Percentiles rank a stretch among this genome's conserved stretches.
These are phyloP conservation scores for Apamea epomidion DNA, from an alignment of 2,888 invertebrate species.

Conservation along the genomic window DNA sequence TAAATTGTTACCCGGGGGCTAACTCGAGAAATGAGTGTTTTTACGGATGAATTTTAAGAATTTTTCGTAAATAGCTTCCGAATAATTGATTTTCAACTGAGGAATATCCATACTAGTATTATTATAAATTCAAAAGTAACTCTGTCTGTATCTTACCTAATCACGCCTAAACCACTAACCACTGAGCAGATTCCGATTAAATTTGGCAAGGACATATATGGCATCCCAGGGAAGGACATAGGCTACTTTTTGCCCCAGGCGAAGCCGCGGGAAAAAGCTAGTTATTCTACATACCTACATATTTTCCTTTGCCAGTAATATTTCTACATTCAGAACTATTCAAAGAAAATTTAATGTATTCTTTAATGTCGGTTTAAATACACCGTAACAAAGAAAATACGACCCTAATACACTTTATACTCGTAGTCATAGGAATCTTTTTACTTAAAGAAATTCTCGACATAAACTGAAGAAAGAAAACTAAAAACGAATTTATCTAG, in stretches of 20 bases:
- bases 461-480: constrained; percentile 16
- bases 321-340: neutral
- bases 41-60: constrained; percentile 71
- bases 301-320: neutral
- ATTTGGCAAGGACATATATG: neutral
- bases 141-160: no score
- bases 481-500: constrained; percentile 44
- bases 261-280: neutral
- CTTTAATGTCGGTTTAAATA: neutral
- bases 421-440: neutral
- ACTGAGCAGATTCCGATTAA: neutral
- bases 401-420: neutral
- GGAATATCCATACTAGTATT: neutral
- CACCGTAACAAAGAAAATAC: neutral
- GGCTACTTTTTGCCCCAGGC: neutral
- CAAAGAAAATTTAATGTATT: neutral
- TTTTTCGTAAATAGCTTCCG: constrained; percentile 67
- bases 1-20: constrained; percentile 78
- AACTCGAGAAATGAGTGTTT: constrained; percentile 74
- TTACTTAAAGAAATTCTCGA: constrained; percentile 10
- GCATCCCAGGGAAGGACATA: neutral
- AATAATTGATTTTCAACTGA: constrained; percentile 29
- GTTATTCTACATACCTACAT: neutral
- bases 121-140: neutral
- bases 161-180: neutral